Percentiles rank a stretch among this genome's conserved stretches.
Evolutionary conservation across 2,113 vertebrate species (phyloP).

Genomic region (Pangasianodon hypophthalmus): DNA sequence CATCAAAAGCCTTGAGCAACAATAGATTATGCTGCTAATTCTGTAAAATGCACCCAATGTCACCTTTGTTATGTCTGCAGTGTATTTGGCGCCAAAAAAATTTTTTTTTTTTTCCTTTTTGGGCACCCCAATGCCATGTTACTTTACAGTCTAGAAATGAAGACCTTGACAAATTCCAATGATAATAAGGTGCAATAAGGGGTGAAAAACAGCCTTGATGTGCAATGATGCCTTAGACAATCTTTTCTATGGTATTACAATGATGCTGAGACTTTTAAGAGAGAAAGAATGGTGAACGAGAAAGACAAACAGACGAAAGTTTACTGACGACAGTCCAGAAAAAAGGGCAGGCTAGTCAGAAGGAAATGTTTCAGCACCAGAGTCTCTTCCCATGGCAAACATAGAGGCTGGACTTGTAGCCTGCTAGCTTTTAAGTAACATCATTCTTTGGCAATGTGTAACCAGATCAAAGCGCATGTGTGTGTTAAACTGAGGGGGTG

Average conservation of each 20-base stretch:
- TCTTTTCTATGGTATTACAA: background rate
- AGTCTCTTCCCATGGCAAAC: constrained; percentile 36
- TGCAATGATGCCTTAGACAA: background rate
- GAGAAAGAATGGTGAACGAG: constrained; percentile 1
- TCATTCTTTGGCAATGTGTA: constrained; percentile 36
- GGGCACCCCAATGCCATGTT: background rate
- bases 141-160: constrained; percentile 3
- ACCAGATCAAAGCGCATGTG: constrained; percentile 48
- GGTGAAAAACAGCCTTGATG: background rate
- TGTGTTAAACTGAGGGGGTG: constrained; percentile 39
- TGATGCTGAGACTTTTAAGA: background rate
- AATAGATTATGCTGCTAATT: background rate
- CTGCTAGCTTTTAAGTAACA: constrained; percentile 24
- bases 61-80: background rate
- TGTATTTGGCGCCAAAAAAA: background rate
- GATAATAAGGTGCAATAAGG: background rate
- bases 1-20: background rate
- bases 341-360: background rate
- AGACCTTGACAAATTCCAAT: constrained; percentile 16
- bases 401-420: background rate
- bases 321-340: background rate
- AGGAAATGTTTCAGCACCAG: constrained; percentile 15
- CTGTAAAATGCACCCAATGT: background rate
- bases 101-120: background rate
- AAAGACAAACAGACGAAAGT: constrained; percentile 9